Evolutionary conservation across 2,888 invertebrate genomes (phyloP), one percentile per base, ranked within the genome.

Genomic region (Pandemis corylana): DNA sequence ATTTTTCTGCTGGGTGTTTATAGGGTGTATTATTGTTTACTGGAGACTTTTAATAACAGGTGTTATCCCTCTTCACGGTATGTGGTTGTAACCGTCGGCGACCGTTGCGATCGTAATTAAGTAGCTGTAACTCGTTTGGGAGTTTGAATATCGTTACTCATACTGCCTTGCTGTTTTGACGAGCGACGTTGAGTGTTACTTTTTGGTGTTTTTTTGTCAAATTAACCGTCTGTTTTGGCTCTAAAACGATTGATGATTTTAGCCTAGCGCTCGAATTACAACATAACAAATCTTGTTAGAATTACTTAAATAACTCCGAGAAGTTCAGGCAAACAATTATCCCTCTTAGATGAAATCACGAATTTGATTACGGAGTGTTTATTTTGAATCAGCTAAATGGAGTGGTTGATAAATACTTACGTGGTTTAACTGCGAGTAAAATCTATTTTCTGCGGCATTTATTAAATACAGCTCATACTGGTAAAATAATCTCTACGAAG

Each of bases 21-120:
- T 72, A 62, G 41, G 63, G 75, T 64, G 7, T 72, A 49, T 71
- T 71, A 44, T 75, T 66, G 76, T 53, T 68, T 71, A 68, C 61
- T 20, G 46, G 7, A n/a, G 61, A n/a, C 36, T 67, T 71, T 73
- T 71, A 76, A 73, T 84, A 89, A 89, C 91, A 91, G 91, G 88
- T 91, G 91, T 80, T 75, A 80, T 73, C 76, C 82, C 81, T 82
- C 84, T 92, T 93, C 91, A 93, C 93, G 93, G 84, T 90, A 75
- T 77, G 80, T 91, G 91, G 78, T 76, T 84, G 77, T 85, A 93
- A 92, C 93, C 90, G 93, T 85, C 88, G 82, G 77, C 83, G 87
- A 88, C 91, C 89, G 92, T 89, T 90, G 88, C 80, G 79, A 83
- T 79, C 78, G 80, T 77, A 72, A 68, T 63, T 62, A 70, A 65